Percentiles rank a stretch among this genome's conserved stretches.
Conservation (phyloP, 2,113 vertebrate species). For the Vanacampus margaritifer region DNA sequence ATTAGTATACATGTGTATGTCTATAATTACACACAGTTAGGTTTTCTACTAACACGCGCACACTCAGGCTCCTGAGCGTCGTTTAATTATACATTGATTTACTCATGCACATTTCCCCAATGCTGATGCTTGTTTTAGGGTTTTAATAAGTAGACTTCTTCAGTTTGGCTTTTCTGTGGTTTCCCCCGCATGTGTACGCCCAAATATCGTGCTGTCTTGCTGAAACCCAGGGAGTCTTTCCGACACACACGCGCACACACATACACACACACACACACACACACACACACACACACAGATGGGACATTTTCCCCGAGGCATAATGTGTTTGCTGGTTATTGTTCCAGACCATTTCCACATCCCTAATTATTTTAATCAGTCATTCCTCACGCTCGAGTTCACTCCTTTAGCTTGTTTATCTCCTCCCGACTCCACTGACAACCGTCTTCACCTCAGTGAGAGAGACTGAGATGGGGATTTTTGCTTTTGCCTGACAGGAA, state of each 20-base stretch:
- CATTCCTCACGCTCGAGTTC: conserved; percentile 59
- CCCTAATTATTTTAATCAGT: conserved; percentile 65
- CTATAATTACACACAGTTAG: conserved; percentile 43
- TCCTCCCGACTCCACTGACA: conserved; percentile 6
- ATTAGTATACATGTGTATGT: conserved; percentile 33
- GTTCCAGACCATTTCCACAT: conserved; percentile 67
- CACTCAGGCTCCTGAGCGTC: conserved; percentile 16
- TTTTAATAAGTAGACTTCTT: conserved; percentile 40
- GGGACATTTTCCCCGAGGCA: conserved; percentile 52
- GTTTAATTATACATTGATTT: conserved; percentile 55
- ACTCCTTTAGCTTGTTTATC: conserved; percentile 27
- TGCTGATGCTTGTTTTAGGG: conserved; percentile 39
- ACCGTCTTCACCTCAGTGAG: neutral
- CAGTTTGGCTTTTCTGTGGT: conserved; percentile 35
- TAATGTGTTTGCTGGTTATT: conserved; percentile 61
- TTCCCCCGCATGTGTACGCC: conserved; percentile 26
- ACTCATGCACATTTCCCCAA: conserved; percentile 47
- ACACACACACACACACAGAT: conserved; percentile 52
- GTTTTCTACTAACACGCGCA: conserved; percentile 40
- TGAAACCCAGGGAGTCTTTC: conserved; percentile 54
- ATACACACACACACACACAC: conserved; percentile 46
- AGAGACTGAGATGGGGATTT: conserved; percentile 11
- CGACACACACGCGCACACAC: too few species aligned
- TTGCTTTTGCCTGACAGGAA: conserved; percentile 24
- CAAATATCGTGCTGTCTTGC: conserved; percentile 37